Evolutionary conservation across 2,113 vertebrate species (phyloP).

Genomic region (Nibea coibor): DNA sequence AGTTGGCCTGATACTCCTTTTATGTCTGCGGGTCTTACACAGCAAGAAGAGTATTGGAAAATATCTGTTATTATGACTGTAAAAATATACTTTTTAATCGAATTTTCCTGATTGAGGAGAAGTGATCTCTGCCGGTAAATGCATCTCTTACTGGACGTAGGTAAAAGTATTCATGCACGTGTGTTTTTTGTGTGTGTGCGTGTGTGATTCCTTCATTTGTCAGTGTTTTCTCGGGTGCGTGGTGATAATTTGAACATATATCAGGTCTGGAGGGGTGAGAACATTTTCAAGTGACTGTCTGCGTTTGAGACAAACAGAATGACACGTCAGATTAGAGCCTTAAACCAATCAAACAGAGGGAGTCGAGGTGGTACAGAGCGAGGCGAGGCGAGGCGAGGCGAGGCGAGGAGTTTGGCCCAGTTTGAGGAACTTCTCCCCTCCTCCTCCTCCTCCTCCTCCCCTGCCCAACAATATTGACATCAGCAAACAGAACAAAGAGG

Average conservation of each 20-base stretch:
- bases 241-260: conserved; percentile 8
- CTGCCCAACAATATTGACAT: conserved; percentile 54
- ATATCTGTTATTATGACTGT: conserved; percentile 34
- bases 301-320: conserved; percentile 33
- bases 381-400: conserved; percentile 15
- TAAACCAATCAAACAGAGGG: conserved; percentile 54
- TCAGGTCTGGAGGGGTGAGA: conserved; percentile 47
- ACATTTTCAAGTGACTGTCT: conserved; percentile 56
- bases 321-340: conserved; percentile 30
- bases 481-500: conserved; percentile 56
- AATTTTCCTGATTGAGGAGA: conserved; percentile 47
- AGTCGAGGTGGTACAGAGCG: conserved; percentile 51
- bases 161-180: conserved; percentile 1
- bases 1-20: conserved; percentile 52
- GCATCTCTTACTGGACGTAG: conserved; percentile 19
- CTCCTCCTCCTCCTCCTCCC: too few species aligned
- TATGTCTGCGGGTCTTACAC: conserved; percentile 52
- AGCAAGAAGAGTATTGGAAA: conserved; percentile 42
- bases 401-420: conserved; percentile 17
- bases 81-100: conserved; percentile 54
- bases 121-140: conserved; percentile 47
- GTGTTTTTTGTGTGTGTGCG: conserved; percentile 17
- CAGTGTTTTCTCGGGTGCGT: conserved; percentile 26
- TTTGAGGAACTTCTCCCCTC: conserved; percentile 47
- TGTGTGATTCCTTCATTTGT: conserved; percentile 38